Evolutionary conservation across 2,888 invertebrate genomes (phyloP).

Genomic region (Callosobruchus maculatus): DNA sequence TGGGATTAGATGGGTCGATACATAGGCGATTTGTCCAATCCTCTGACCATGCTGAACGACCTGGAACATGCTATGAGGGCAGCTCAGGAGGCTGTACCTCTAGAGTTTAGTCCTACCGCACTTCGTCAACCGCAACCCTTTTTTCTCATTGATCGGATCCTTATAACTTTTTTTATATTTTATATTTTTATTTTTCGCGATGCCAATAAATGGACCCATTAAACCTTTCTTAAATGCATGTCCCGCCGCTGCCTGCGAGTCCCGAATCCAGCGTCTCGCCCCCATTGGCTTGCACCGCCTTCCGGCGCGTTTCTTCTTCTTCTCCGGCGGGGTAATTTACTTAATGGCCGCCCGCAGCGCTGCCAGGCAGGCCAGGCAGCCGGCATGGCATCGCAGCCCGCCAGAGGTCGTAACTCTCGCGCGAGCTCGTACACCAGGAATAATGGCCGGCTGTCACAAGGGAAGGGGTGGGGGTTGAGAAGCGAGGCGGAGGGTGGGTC

Average conservation of each 20-base stretch:
- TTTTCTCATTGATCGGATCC: too few relatives aligned
- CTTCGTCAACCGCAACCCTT: too few relatives aligned
- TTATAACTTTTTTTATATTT: too few relatives aligned
- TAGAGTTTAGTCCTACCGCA: too few relatives aligned
- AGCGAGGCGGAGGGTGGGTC: not conserved
- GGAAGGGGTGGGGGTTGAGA: not conserved
- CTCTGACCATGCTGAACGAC: too few relatives aligned
- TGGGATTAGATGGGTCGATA: too few relatives aligned
- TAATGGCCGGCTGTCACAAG: conserved; percentile 52
- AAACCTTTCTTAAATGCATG: too few relatives aligned
- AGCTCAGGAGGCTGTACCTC: too few relatives aligned
- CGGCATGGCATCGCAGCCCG: not conserved
- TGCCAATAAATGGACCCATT: too few relatives aligned
- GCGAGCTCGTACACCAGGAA: conserved; percentile 44
- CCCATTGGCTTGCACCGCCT: conserved; percentile 40
- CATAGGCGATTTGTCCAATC: too few relatives aligned
- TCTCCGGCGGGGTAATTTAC: conserved; percentile 49
- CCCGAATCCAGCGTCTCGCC: conserved; percentile 42
- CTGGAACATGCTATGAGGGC: too few relatives aligned
- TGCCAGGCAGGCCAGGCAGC: conserved; percentile 11
- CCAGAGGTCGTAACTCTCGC: conserved; percentile 45
- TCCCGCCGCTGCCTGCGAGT: conserved; percentile 10
- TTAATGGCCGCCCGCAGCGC: conserved; percentile 51
- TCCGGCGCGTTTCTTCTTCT: conserved; percentile 20
- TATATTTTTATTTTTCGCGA: too few relatives aligned